A percentile compares a stretch with the other conserved stretches of the same genome.
Evolutionary conservation across 2,797 vertebrate genomes (phyloP).

Genomic region (Gephyroberyx darwinii): DNA sequence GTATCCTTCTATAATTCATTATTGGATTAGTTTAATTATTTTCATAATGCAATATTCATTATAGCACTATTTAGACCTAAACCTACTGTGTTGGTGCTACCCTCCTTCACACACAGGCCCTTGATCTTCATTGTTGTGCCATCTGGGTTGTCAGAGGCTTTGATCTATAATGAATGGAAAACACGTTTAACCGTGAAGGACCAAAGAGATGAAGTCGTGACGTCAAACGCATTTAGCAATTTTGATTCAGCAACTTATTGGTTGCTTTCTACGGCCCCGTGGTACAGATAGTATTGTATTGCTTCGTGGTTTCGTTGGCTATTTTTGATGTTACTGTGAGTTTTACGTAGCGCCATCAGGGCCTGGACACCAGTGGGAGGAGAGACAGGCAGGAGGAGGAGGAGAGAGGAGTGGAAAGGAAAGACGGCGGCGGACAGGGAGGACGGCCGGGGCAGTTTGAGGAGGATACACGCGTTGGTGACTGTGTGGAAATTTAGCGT

Average conservation of each 20-base stretch:
- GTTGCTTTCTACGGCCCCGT: too few species aligned
- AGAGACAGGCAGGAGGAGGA: slow-evolving; percentile 29
- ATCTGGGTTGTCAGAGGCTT: neutral
- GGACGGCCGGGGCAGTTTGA: slow-evolving; percentile 17
- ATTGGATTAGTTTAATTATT: too few species aligned
- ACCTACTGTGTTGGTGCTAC: too few species aligned
- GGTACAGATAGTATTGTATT: neutral
- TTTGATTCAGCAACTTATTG: too few species aligned
- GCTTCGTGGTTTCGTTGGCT: slow-evolving; percentile 12
- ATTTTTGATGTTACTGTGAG: slow-evolving; percentile 34
- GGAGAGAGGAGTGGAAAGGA: slow-evolving; percentile 19
- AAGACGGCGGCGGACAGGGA: slow-evolving; percentile 15
- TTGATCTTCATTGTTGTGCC: neutral
- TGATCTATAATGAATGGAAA: neutral
- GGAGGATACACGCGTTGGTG: slow-evolving; percentile 37
- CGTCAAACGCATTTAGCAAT: too few species aligned
- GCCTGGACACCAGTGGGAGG: slow-evolving; percentile 51
- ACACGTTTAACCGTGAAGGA: neutral
- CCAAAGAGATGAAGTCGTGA: too few species aligned
- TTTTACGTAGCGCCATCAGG: too few species aligned
- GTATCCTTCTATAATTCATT: too few species aligned
- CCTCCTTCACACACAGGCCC: too few species aligned
- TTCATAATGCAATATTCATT: too few species aligned
- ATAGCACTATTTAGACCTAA: too few species aligned
- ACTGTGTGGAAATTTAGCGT: slow-evolving; percentile 41